phyloP scores from a whole-genome alignment of 2,797 vertebrate species.

The Spondyliosoma cantharus region DNA sequence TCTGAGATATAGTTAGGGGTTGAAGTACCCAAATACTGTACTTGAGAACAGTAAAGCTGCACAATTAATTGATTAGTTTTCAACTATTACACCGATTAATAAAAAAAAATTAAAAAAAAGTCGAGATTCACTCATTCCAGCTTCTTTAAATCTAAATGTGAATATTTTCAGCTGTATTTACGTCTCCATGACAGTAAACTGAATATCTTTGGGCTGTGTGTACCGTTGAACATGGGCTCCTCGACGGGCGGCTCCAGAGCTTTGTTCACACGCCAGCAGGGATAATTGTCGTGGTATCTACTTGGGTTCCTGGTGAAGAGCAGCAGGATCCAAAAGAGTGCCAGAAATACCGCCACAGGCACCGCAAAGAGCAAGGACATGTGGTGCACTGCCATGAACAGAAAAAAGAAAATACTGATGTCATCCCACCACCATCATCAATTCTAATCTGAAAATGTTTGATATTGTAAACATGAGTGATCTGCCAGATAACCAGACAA shows the following conservation, averaged over 20 bases:
- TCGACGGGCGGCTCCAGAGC: not conserved
- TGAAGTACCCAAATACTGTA: not conserved
- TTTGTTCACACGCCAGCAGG: constrained; percentile 35
- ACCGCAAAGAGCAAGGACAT: not conserved
- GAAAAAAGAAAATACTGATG: constrained; percentile 29
- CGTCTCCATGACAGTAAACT: too few species aligned
- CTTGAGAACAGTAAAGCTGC: not conserved
- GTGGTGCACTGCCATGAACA: fast-evolving
- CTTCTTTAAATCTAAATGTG: too few species aligned
- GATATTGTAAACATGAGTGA: not conserved
- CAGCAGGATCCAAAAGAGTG: constrained; percentile 38
- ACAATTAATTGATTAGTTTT: not conserved
- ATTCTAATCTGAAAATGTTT: not conserved
- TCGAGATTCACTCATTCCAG: too few species aligned
- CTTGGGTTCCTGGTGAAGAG: not conserved
- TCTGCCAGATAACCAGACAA: not conserved
- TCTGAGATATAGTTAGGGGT: not conserved
- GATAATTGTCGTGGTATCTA: not conserved
- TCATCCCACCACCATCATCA: constrained; percentile 13
- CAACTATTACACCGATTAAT: too few species aligned
- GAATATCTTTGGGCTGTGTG: not conserved
- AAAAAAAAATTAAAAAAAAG: too few species aligned
- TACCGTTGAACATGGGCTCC: constrained; percentile 45
- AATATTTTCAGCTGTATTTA: too few species aligned
- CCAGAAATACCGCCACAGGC: not conserved